Base-by-base conservation (phyloP, 2,113 vertebrate species). In the Catagonus wagneri region DNA sequence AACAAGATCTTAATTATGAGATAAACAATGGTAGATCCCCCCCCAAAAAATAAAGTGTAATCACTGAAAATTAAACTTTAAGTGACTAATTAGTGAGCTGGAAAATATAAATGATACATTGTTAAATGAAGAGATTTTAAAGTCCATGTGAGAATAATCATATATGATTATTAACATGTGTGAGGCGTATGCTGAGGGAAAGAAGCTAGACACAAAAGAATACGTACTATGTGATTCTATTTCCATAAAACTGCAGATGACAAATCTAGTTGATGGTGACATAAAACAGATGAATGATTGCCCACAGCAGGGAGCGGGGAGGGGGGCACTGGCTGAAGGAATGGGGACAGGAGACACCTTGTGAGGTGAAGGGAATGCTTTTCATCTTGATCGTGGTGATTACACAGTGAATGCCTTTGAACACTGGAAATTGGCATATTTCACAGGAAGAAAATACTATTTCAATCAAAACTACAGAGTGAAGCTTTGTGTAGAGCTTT, bases 31-130 rank as follows among this genome's bases (percentile, higher is more conserved):
- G 3, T 83, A 79, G 54, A 80, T 20, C 36, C 7, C 36, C 78
- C 36, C 7, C 36, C 78, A 78, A 85, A 94, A 27, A 85, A 68
- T 60, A 25, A 44, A 19, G 27, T 84, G 27, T 83, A 88, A 25
- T 95, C 52, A 85, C 8, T 71, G 25, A 29, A 87, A 90, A 58
- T 68, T 87, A 75, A 86, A 76, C 65, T 85, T 91, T 81, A 80
- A 88, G 63, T 54, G 50, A 91, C 39, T 60, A 90, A 78, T 68
- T 79, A 81, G 34, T 88, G 75, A 10, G 3, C 52, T 79, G 15
- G 25, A 80, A 93, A 80, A n/a, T 32, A 15, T 56, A 63, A 29
- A 56, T 74, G n/a, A 72, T 72, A 7, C 69, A 36, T 20, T 91
- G 2, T 65, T 34, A 89, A 91, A 91, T 58, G 25, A 86, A 60